Evolutionary conservation across 2,888 invertebrate genomes (phyloP), one percentile per base, ranked within the genome.

Genomic region (Sphinx pinastri): DNA sequence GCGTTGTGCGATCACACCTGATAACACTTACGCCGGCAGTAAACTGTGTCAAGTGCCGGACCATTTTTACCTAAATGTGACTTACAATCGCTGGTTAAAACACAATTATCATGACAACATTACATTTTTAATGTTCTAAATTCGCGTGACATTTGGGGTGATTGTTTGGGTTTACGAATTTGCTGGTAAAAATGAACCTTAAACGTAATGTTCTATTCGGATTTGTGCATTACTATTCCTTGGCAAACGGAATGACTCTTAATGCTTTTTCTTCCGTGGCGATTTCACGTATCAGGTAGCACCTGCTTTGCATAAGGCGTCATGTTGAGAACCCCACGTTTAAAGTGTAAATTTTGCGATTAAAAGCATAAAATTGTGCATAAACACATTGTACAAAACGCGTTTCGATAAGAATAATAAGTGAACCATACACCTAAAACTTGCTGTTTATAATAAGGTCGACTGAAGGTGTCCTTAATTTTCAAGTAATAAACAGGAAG

Each of bases 221-320:
- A 19, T 63, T 19, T 49, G 13, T 14, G 63, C 19, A 63, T 54
- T 54, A 63, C 14, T 63, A 54, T 69, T 14, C 19, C 54, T 54
- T 54, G 45, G 45, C 45, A 54, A 45, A 45, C 60, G 63, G 31
- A 14, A 5, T 45, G 19, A 6, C 19, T 38, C 63, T 54, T 47
- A 49, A n/a, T 19, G 25, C 67, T 58, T 63, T 69, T 71, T 75
- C 54, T 51, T 59, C 72, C 68, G 70, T 70, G 73, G 74, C 80
- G 78, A 81, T 79, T 82, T 86, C 86, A 88, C 90, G 91, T 92
- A 93, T 92, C 93, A 89, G 89, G 91, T 92, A 90, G 92, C 93
- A 93, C 92, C 94, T 94, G 93, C 88, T 94, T 94, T 92, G 93
- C 93, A 94, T 94, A 93, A 92, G 91, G 91, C 89, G 89, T 92